Conservation (phyloP, 1,140 invertebrate genomes). For the Macrocentrus cingulum region DNA sequence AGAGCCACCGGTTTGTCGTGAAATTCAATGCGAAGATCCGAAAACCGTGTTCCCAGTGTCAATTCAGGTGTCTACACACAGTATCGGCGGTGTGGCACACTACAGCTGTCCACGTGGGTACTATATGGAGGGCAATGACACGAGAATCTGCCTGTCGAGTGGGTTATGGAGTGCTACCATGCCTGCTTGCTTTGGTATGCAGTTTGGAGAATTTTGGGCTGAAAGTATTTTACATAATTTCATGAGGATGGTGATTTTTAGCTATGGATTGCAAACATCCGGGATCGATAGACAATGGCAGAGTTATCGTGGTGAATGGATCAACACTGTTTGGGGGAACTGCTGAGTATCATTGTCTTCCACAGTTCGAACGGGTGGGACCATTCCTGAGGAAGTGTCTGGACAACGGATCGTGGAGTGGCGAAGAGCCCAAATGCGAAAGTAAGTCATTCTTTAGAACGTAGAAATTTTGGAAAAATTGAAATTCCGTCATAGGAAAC, state of each 20-base stretch:
- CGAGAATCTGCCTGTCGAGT: conserved; percentile 73
- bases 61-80: conserved; percentile 66
- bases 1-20: conserved; percentile 74
- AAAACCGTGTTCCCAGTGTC: conserved; percentile 62
- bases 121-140: conserved; percentile 76
- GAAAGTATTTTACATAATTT: conserved; percentile 5
- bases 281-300: conserved; percentile 76
- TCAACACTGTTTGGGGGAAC: conserved; percentile 78
- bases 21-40: conserved; percentile 76
- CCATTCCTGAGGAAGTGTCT: conserved; percentile 80
- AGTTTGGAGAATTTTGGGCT: too few species aligned
- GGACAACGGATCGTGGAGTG: conserved; percentile 82
- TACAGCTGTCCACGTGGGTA: conserved; percentile 83
- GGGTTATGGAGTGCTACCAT: conserved; percentile 80
- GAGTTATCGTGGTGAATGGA: conserved; percentile 82
- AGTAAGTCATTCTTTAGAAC: conserved; percentile 47
- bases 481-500: not conserved
- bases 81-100: conserved; percentile 74
- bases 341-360: conserved; percentile 86
- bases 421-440: conserved; percentile 77
- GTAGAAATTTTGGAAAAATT: not conserved
- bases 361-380: conserved; percentile 78
- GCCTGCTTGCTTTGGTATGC: conserved; percentile 81
- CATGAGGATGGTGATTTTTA: conserved; percentile 47
- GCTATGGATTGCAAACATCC: conserved; percentile 83